These are phyloP conservation scores for Columba livia DNA, from an alignment of 2,113 vertebrate species.

Conservation along the genomic window DNA sequence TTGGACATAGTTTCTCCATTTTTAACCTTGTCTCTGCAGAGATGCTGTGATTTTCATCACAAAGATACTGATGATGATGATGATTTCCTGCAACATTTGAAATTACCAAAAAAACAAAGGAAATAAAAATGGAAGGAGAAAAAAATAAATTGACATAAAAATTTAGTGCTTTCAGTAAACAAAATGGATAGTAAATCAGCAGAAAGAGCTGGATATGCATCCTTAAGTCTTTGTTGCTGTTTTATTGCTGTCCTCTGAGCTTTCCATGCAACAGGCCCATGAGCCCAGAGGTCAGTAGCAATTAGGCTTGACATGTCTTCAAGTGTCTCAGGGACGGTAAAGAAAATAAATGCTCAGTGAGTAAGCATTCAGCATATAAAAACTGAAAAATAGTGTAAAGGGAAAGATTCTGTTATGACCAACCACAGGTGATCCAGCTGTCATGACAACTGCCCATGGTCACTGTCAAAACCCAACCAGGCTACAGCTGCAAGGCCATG, in stretches of 20 bases:
- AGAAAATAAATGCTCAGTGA: not conserved
- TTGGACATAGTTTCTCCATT: conserved; percentile 3
- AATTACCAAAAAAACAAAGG: not conserved
- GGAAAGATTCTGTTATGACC: not conserved
- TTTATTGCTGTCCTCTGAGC: not conserved
- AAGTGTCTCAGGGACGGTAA: not conserved
- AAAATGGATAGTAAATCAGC: not conserved
- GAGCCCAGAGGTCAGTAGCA: not conserved
- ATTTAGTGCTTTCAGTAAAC: not conserved
- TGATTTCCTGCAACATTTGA: not conserved
- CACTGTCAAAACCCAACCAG: not conserved
- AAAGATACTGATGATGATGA: not conserved
- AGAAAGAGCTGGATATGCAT: not conserved
- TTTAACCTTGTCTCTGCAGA: not conserved
- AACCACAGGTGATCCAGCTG: not conserved
- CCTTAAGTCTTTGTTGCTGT: not conserved
- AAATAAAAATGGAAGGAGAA: not conserved
- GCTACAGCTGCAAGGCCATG: not conserved
- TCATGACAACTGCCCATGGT: not conserved
- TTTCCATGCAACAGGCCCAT: not conserved
- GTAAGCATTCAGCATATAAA: not conserved
- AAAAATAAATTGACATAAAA: not conserved
- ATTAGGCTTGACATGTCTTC: not conserved
- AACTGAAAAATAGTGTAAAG: not conserved
- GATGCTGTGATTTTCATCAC: not conserved